phyloP scores from a whole-genome alignment of 92 coral and sea anemone genomes.

The Porites evermanni region DNA sequence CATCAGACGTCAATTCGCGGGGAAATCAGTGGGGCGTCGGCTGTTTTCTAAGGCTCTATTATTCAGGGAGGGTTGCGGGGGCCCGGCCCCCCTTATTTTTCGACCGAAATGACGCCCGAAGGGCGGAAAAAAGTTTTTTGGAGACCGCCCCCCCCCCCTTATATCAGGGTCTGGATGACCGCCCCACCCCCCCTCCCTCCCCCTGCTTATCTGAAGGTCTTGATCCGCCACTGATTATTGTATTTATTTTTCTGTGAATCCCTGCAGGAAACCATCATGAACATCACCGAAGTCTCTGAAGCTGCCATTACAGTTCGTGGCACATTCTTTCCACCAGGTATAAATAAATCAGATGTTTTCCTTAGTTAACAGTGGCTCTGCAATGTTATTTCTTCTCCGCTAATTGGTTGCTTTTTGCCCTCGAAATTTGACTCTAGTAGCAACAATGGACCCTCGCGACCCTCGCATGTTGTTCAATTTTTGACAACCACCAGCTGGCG shows the following conservation, averaged over 20 bases:
- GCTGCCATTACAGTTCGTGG: constrained; percentile 99
- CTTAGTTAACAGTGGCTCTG: neutral
- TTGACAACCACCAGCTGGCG: too few relatives aligned
- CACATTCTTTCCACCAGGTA: constrained; percentile 95
- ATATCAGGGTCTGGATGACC: too few relatives aligned
- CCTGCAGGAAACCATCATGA: constrained; percentile 88
- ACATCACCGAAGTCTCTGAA: constrained; percentile 95
- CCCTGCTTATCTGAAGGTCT: neutral
- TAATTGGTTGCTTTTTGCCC: neutral
- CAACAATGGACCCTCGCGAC: neutral
- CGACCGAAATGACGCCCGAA: too few relatives aligned
- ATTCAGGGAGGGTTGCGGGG: too few relatives aligned
- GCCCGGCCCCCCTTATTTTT: too few relatives aligned
- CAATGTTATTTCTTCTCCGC: neutral
- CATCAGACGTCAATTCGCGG: too few relatives aligned
- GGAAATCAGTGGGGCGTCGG: too few relatives aligned
- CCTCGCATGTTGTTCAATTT: too few relatives aligned
- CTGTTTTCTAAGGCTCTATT: too few relatives aligned
- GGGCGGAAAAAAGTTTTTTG: too few relatives aligned
- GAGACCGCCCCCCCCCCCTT: too few relatives aligned
- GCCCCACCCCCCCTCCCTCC: too few relatives aligned
- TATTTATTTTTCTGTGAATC: neutral
- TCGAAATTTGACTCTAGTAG: neutral
- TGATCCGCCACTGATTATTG: neutral
- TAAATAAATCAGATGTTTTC: neutral